These are phyloP conservation scores for Saguinus imperator DNA, from an alignment of 2,113 vertebrate species.

Conservation along the genomic window DNA sequence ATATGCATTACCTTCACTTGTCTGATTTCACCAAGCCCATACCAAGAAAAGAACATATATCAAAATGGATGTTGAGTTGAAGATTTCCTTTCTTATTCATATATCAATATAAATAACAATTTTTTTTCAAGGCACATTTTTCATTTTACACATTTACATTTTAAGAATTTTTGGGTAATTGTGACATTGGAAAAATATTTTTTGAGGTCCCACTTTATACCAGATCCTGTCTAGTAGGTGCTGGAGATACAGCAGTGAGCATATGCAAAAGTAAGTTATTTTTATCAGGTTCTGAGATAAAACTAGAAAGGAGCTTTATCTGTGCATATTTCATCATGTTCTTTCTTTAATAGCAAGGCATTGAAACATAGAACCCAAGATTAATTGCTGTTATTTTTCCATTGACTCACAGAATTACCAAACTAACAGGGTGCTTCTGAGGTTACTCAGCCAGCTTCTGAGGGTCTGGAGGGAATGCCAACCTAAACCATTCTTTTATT, in stretches of 20 bases:
- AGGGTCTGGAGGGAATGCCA: neutral
- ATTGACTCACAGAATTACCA: constrained; percentile 1
- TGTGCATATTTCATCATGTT: neutral
- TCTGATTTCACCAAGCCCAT: neutral
- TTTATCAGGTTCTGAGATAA: constrained; percentile 19
- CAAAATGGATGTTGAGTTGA: neutral
- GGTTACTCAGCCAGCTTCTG: neutral
- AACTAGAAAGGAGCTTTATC: neutral
- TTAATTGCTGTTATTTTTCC: constrained; percentile 24
- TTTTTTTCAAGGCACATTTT: neutral
- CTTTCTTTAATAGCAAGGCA: constrained; percentile 3
- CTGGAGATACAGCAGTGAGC: neutral
- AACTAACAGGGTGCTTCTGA: constrained; percentile 17
- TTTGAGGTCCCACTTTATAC: neutral
- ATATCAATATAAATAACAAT: neutral
- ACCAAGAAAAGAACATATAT: neutral
- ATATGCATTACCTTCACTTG: neutral
- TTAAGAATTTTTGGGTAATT: constrained; percentile 26
- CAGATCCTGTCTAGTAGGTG: neutral
- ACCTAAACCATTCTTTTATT: constrained; percentile 11
- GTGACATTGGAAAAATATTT: neutral
- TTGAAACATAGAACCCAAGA: constrained; percentile 7
- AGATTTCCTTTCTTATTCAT: neutral
- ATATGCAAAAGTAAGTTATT: neutral
- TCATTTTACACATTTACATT: neutral